Conservation (phyloP, 2,888 invertebrate species). For the Polymixis flavicincta region DNA sequence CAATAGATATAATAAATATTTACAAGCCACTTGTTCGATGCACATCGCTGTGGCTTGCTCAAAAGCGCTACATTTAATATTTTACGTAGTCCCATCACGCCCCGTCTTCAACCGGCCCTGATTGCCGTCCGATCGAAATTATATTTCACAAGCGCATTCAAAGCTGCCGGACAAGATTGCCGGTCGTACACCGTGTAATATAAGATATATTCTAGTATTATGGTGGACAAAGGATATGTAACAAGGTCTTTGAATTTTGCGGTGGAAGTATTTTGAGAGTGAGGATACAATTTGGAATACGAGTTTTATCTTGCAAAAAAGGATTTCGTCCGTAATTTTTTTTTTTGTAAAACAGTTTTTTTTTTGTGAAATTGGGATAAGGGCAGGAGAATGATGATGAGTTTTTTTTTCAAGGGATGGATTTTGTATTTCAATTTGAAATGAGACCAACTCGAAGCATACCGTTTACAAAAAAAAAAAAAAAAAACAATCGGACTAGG, state of each 20-base stretch:
- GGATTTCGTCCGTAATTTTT: too few species aligned
- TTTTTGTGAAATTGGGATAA: too few species aligned
- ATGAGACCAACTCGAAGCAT: too few species aligned
- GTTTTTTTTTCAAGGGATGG: too few species aligned
- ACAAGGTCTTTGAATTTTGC: conserved; percentile 34
- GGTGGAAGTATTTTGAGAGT: not conserved
- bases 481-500: too few species aligned
- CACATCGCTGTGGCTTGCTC: conserved; percentile 69
- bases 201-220: conserved; percentile 61
- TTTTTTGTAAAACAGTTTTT: too few species aligned
- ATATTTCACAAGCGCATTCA: conserved; percentile 90
- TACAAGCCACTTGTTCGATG: conserved; percentile 71
- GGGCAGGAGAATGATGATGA: too few species aligned
- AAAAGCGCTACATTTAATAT: conserved; percentile 85
- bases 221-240: conserved; percentile 56
- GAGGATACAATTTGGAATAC: not conserved
- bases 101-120: conserved; percentile 89
- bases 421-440: too few species aligned
- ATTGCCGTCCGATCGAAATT: conserved; percentile 90
- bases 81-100: conserved; percentile 89
- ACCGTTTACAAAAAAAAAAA: too few species aligned
- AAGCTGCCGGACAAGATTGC: conserved; percentile 87
- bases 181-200: conserved; percentile 69
- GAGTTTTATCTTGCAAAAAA: not conserved
- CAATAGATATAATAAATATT: conserved; percentile 70